Conservation (phyloP, 2,797 vertebrate species). For the Argya squamiceps region DNA sequence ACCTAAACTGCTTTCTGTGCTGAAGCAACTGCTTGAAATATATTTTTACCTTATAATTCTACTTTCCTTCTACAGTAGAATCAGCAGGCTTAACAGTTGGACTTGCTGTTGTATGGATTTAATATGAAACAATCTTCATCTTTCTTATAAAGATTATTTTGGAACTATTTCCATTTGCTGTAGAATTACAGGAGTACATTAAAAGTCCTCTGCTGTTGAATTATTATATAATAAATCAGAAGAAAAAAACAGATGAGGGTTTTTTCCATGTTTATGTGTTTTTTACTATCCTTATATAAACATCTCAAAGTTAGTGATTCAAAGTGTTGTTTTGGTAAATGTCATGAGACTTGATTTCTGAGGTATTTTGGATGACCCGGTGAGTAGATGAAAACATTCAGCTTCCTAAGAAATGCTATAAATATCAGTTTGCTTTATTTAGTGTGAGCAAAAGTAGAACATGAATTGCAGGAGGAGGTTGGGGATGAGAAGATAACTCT, state of each 20-base stretch:
- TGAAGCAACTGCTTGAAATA: background rate
- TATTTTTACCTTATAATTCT: background rate
- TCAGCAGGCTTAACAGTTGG: background rate
- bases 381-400: background rate
- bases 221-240: slow-evolving; percentile 37
- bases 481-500: background rate
- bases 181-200: background rate
- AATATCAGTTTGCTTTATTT: slow-evolving; percentile 14
- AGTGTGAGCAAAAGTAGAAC: background rate
- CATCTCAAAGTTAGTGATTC: background rate
- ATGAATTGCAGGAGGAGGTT: background rate
- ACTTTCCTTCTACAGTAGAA: background rate
- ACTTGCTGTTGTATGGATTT: background rate
- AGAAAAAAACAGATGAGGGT: background rate
- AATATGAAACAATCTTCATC: background rate
- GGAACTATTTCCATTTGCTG: background rate
- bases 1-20: background rate
- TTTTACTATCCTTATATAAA: slow-evolving; percentile 15
- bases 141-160: background rate
- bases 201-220: background rate
- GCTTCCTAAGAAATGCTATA: slow-evolving; percentile 10
- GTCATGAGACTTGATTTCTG: slow-evolving; percentile 22
- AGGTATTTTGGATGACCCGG: slow-evolving; percentile 25
- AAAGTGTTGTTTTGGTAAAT: background rate
- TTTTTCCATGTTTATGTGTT: background rate